Conservation (phyloP, 2,797 vertebrate species). For the Danio jaintianensis region DNA sequence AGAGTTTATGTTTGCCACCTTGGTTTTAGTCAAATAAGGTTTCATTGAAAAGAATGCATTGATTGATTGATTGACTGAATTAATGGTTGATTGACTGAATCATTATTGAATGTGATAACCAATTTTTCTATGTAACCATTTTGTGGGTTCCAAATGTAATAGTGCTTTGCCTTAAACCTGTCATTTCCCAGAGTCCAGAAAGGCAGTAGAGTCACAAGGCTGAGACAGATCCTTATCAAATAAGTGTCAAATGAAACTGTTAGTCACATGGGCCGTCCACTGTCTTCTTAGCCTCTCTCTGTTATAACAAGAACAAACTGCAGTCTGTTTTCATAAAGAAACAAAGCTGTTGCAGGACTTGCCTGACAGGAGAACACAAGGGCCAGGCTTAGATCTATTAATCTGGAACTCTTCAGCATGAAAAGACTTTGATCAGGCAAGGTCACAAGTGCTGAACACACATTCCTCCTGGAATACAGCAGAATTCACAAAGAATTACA, state of each 20-base stretch:
- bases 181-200: not conserved
- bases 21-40: too few species aligned
- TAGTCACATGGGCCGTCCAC: not conserved
- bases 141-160: not conserved
- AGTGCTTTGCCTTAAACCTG: not conserved
- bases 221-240: not conserved
- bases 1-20: too few species aligned
- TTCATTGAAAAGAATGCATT: too few species aligned
- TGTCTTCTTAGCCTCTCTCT: not conserved
- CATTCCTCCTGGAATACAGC: not conserved
- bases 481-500: not conserved
- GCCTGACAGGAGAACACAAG: not conserved
- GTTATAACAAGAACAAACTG: slow-evolving; percentile 16
- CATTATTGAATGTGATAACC: too few species aligned
- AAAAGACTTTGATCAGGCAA: not conserved
- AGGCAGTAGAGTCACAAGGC: not conserved
- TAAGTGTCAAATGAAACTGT: not conserved
- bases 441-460: not conserved
- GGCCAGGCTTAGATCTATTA: not conserved
- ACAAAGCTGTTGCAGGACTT: not conserved
- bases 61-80: too few species aligned
- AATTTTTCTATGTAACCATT: not conserved
- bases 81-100: too few species aligned
- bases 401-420: not conserved
- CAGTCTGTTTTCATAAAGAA: slow-evolving; percentile 13